Evolutionary conservation across 1,140 invertebrate genomes (phyloP).

Genomic region (Tenebrio molitor): DNA sequence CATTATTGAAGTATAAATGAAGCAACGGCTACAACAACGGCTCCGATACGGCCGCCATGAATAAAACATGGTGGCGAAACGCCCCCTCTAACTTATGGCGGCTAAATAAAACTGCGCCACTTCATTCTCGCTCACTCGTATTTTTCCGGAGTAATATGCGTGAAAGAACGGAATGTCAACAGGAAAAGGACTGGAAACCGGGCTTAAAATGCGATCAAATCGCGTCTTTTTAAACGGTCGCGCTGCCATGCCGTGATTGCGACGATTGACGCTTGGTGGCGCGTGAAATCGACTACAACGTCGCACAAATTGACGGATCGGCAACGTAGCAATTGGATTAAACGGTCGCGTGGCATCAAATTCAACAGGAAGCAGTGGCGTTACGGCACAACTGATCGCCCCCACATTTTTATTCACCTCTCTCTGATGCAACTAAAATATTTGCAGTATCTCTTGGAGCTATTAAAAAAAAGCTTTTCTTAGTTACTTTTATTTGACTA

Average conservation of each 20-base stretch:
- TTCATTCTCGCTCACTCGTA: conserved; percentile 15
- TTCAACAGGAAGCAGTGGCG: too few species aligned
- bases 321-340: background rate
- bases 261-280: conserved; percentile 1
- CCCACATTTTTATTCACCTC: too few species aligned
- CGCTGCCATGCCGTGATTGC: background rate
- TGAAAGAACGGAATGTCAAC: conserved; percentile 35
- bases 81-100: background rate
- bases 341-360: conserved; percentile 9
- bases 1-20: conserved; percentile 10
- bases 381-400: too few species aligned
- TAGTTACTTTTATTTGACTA: too few species aligned
- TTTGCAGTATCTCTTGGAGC: too few species aligned
- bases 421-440: too few species aligned
- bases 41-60: background rate
- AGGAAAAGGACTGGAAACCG: background rate
- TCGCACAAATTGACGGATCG: background rate
- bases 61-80: conserved; percentile 27
- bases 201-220: background rate
- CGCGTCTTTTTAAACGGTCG: conserved; percentile 1
- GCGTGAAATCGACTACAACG: conserved; percentile 18
- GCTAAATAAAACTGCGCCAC: conserved; percentile 1
- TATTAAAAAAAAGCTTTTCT: too few species aligned
- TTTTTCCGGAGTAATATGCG: conserved; percentile 19
- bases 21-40: background rate